These are phyloP conservation scores for Mellilla xanthometata DNA, from an alignment of 2,888 invertebrate species.

Conservation along the genomic window DNA sequence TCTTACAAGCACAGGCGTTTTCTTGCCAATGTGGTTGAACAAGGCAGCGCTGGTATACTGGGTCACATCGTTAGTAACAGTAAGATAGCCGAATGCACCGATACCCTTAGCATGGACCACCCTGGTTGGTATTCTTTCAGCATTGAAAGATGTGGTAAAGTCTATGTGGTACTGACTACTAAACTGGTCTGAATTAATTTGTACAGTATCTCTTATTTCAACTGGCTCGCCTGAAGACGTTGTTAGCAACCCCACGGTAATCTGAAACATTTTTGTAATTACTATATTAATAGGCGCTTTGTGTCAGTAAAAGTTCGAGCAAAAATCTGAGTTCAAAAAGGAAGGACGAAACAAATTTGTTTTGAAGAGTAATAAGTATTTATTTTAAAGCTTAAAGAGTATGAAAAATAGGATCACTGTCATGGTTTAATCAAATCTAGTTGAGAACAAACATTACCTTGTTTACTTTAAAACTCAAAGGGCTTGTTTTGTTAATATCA, in stretches of 20 bases:
- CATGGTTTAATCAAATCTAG: too few species aligned
- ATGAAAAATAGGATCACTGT: too few species aligned
- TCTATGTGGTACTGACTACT: conserved; percentile 48
- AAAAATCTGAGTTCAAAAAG: too few species aligned
- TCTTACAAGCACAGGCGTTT: conserved; percentile 87
- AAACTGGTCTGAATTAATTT: conserved; percentile 86
- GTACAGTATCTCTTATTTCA: conserved; percentile 85
- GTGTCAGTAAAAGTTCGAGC: too few species aligned
- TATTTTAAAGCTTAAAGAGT: too few species aligned
- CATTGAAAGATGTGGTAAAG: conserved; percentile 39
- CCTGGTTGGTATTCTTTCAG: neutral
- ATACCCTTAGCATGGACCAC: neutral
- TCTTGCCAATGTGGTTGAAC: conserved; percentile 89
- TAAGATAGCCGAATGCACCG: neutral
- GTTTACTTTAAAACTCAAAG: too few species aligned
- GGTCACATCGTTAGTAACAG: neutral
- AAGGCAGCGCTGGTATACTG: conserved; percentile 88
- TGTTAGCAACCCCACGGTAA: conserved; percentile 76
- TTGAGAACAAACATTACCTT: too few species aligned
- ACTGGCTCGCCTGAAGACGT: conserved; percentile 90
- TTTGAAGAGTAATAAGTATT: too few species aligned
- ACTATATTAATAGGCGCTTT: too few species aligned
- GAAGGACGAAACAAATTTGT: too few species aligned
- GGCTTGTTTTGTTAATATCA: too few species aligned
- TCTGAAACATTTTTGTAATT: neutral